Base-by-base conservation (phyloP, 2,113 vertebrate species). In the Rhinolophus ferrumequinum region DNA sequence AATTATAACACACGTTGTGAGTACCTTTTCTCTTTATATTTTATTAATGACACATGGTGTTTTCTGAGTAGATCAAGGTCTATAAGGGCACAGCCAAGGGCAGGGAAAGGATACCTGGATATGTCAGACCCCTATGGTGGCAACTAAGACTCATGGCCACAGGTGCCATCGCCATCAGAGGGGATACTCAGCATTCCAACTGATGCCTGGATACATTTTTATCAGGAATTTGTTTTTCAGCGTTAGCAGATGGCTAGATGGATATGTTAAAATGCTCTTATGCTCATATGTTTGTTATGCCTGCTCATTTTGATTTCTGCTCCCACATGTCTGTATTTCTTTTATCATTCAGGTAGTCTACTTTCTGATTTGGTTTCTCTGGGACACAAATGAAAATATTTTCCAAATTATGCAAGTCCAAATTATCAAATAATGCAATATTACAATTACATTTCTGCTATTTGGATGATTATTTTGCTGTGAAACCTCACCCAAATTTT, bases 351-450 rank as follows among this genome's bases (percentile, higher is more conserved):
- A 52, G 2, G 33, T 81, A 41, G 52, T 75, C 52, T 93, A 26
- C 47, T 87, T 82, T 90, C 66, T 92, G 44, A 58, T 76, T 82
- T n/a, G 38, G 6, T 95, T 88, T 85, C 15, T 89, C 33, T 54
- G 70, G 84, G 62, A 62, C 58, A 87, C 26, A 70, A 72, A 77
- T 54, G 56, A 91, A 96, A 90, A 80, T 80, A 38, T 38, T 76
- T 66, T 88, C 60, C 90, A 28, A 84, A 75, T 67, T 94, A 11
- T 54, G 4, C n/a, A 92, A 75, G 41, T 94, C 8, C 44, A 54
- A 60, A 28, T 69, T 6, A 30, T 75, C 13, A 75, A 75, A 56
- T 15, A 82, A 60, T 70, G 2, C 3, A 76, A 1, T 47, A 9
- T 87, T 66, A 60, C 2, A 18, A 14, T 70, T 70, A 67, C 0